These are phyloP conservation scores for Limnephilus marmoratus DNA, from an alignment of 2,888 invertebrate genomes.

Conservation along the genomic window DNA sequence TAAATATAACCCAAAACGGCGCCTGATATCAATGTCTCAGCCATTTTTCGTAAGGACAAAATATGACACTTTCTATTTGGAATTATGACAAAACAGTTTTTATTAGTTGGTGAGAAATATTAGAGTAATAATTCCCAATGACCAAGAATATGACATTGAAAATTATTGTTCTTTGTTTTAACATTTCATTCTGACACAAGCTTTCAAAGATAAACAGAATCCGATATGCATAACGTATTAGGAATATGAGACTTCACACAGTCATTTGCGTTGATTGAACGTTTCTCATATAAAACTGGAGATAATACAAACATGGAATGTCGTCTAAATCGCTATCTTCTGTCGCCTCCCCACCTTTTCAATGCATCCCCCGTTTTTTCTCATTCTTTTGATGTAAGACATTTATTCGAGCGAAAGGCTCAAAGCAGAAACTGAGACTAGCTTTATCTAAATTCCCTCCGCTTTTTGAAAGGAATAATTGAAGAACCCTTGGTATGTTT, in stretches of 20 bases:
- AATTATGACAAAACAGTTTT: not conserved
- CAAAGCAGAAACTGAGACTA: not conserved
- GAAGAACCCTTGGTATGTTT: not conserved
- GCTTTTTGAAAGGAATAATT: not conserved
- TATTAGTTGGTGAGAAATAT: not conserved
- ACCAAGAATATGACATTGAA: not conserved
- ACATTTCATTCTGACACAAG: not conserved
- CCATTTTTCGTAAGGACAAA: no score
- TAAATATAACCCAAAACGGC: no score
- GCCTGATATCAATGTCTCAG: no score
- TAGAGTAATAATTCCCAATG: not conserved
- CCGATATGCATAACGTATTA: not conserved
- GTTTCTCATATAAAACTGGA: not conserved
- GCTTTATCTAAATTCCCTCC: not conserved
- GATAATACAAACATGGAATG: not conserved
- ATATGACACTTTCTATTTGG: no score
- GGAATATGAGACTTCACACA: not conserved
- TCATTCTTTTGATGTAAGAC: not conserved
- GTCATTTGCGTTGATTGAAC: not conserved
- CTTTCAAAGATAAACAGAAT: not conserved
- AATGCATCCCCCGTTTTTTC: not conserved
- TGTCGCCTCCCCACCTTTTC: not conserved
- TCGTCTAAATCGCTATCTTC: not conserved
- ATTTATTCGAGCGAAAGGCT: not conserved
- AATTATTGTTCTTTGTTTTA: not conserved